Evolutionary conservation across 1,140 invertebrate species (phyloP).

Genomic region (Achatina immaculata): DNA sequence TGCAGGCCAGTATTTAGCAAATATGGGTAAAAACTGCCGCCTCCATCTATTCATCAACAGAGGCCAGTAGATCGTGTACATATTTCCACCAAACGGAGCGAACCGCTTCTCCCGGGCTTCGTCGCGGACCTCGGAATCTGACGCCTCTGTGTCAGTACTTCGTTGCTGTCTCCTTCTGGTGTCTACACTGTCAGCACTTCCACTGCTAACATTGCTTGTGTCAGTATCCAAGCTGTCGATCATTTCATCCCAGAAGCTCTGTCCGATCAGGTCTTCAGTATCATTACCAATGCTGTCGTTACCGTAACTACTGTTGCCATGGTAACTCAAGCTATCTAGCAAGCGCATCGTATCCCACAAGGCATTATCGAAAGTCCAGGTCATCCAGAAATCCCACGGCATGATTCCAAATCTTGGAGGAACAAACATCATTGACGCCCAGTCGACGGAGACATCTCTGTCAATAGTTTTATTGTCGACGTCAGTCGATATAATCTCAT

Average conservation of each 20-base stretch:
- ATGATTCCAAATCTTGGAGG: not conserved
- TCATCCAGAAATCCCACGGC: constrained; percentile 26
- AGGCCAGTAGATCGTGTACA: not conserved
- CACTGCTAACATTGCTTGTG: not conserved
- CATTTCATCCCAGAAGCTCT: not conserved
- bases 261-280: not conserved
- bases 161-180: not conserved
- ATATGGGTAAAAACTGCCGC: not conserved
- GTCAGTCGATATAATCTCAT: not conserved
- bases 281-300: not conserved
- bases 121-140: not conserved
- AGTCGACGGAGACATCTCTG: not conserved
- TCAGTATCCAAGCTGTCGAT: not conserved
- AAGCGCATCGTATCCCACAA: constrained; percentile 6
- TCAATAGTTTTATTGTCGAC: not conserved
- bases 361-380: constrained; percentile 17
- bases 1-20: not conserved
- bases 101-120: not conserved
- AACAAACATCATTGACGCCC: not conserved
- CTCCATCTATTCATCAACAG: not conserved
- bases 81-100: not conserved
- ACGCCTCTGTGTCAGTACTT: not conserved
- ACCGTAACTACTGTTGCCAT: not conserved
- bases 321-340: not conserved
- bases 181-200: not conserved